These are phyloP conservation scores for Hiodon tergisus DNA, from an alignment of 2,113 vertebrate genomes.

Conservation along the genomic window DNA sequence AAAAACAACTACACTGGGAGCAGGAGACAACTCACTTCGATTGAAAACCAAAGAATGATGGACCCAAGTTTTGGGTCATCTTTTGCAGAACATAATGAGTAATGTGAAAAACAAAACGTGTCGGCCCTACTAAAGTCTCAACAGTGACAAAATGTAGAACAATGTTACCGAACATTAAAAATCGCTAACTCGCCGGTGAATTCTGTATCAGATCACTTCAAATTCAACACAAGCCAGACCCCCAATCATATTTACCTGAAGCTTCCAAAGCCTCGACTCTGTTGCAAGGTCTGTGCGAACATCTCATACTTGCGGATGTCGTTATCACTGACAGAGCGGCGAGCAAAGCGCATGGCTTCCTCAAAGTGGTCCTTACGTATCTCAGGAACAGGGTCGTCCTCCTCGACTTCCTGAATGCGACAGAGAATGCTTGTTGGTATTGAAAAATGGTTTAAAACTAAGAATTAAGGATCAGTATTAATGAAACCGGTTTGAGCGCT, in stretches of 20 bases:
- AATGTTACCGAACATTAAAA: too few relatives aligned
- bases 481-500: neutral
- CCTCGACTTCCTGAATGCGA: conserved; percentile 81
- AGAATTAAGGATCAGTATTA: neutral
- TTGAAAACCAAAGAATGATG: too few relatives aligned
- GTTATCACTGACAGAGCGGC: conserved; percentile 95
- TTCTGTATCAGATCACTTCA: too few relatives aligned
- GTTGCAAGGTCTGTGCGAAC: conserved; percentile 98
- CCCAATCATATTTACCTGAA: conserved; percentile 74
- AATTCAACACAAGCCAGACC: neutral
- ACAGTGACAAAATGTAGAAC: neutral
- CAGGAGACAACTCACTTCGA: neutral
- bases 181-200: too few relatives aligned
- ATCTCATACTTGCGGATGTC: conserved; percentile 98
- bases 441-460: neutral
- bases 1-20: too few relatives aligned
- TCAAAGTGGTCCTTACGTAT: conserved; percentile 98
- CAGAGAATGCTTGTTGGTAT: neutral
- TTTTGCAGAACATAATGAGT: too few relatives aligned
- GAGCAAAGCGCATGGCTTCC: conserved; percentile 97
- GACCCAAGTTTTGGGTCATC: too few relatives aligned
- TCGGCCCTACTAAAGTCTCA: neutral
- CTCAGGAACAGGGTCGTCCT: conserved; percentile 92
- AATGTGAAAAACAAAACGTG: too few relatives aligned
- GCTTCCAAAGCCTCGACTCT: conserved; percentile 96